These are phyloP conservation scores for Andrena hattorfiana DNA, from an alignment of 2,888 invertebrate genomes.

Conservation along the genomic window DNA sequence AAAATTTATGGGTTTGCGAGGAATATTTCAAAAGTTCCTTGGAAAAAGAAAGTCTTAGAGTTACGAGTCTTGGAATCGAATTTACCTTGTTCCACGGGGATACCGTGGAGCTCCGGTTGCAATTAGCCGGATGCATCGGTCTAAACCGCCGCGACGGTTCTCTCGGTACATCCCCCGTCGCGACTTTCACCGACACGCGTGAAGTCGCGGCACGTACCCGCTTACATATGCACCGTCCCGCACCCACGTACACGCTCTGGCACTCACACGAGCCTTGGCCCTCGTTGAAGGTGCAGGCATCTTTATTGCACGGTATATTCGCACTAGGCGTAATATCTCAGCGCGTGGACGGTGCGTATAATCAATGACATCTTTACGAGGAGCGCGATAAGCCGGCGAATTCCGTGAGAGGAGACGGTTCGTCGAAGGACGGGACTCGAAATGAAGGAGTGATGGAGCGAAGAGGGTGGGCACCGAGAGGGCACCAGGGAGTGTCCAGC, in stretches of 20 bases:
- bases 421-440: slow-evolving; percentile 31
- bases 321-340: slow-evolving; percentile 70
- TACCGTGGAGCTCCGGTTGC: slow-evolving; percentile 15
- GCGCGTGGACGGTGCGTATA: slow-evolving; percentile 69
- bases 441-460: slow-evolving; percentile 12
- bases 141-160: slow-evolving; percentile 42
- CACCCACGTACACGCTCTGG: slow-evolving; percentile 12
- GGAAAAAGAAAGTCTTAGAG: too few species aligned
- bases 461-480: slow-evolving; percentile 34
- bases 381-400: slow-evolving; percentile 68
- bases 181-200: slow-evolving; percentile 57
- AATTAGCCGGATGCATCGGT: slow-evolving; percentile 54
- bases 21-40: too few species aligned
- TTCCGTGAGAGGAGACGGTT: slow-evolving; percentile 43
- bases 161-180: slow-evolving; percentile 41
- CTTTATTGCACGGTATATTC: slow-evolving; percentile 73
- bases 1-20: too few species aligned
- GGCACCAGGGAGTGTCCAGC: slow-evolving; percentile 67
- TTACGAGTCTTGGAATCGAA: not conserved
- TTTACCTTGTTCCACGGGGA: slow-evolving; percentile 2
- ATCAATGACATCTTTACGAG: slow-evolving; percentile 79
- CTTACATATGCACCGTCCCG: slow-evolving; percentile 22
- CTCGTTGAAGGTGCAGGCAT: slow-evolving; percentile 39
- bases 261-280: not conserved
- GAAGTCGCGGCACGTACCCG: slow-evolving; percentile 33